These are phyloP conservation scores for Sitodiplosis mosellana DNA, from an alignment of 1,140 invertebrate genomes.

Conservation along the genomic window DNA sequence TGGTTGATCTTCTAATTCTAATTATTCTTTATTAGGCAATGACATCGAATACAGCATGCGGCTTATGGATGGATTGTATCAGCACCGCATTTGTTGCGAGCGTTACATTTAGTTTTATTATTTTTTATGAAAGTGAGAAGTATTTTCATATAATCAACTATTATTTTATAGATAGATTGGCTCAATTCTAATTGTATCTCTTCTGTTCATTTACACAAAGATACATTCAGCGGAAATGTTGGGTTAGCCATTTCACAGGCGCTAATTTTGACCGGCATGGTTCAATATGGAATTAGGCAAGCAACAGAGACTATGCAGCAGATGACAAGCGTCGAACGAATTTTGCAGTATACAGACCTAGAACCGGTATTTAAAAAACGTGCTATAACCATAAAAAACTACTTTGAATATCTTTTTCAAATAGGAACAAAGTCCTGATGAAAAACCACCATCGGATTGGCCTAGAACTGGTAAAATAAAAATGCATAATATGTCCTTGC, in stretches of 20 bases:
- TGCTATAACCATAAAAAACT: no score
- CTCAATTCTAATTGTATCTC: no score
- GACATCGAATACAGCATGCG: conserved; percentile 40
- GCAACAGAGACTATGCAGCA: no score
- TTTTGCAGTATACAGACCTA: no score
- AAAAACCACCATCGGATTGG: conserved; percentile 26
- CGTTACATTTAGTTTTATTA: conserved; percentile 45
- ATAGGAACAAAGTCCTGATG: conserved; percentile 11
- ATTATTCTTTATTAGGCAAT: conserved; percentile 42
- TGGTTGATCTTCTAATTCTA: no score
- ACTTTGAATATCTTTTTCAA: no score
- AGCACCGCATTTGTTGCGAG: conserved; percentile 40
- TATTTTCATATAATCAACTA: no score
- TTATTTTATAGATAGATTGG: no score
- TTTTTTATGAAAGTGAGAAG: conserved; percentile 20
- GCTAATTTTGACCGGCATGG: conserved; percentile 65
- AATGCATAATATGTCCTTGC: conserved; percentile 43
- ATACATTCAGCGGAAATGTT: conserved; percentile 44
- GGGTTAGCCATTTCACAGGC: no score
- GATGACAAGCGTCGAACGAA: no score
- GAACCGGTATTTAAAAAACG: no score
- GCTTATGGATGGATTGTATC: conserved; percentile 51
- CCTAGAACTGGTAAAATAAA: conserved; percentile 31
- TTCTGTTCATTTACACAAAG: no score
- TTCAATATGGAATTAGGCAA: conserved; percentile 70